phyloP scores from a whole-genome alignment of 2,113 vertebrate species.

The Motacilla tschutschensis region DNA sequence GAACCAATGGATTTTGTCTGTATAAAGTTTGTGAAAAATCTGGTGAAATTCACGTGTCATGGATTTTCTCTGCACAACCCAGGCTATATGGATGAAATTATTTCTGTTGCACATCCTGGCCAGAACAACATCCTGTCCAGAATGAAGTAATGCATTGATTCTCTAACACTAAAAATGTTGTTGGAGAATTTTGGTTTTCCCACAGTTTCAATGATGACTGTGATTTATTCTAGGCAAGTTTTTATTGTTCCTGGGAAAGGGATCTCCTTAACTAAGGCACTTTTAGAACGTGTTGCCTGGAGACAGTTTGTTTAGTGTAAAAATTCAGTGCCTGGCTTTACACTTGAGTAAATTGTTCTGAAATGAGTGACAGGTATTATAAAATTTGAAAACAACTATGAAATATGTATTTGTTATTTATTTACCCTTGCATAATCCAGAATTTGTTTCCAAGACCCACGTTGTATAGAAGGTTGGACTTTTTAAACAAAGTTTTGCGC shows the following conservation, averaged over 20 bases:
- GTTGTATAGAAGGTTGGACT: slow-evolving; percentile 41
- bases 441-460: slow-evolving; percentile 67
- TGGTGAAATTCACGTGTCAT: background rate
- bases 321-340: slow-evolving; percentile 74
- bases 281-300: slow-evolving; percentile 69
- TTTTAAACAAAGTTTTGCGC: slow-evolving; percentile 67
- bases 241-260: slow-evolving; percentile 64
- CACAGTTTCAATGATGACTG: background rate
- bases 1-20: background rate
- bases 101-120: background rate
- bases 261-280: slow-evolving; percentile 72
- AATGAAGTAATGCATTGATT: background rate
- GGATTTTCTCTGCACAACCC: background rate
- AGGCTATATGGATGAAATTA: background rate
- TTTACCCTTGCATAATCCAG: slow-evolving; percentile 88
- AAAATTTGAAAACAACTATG: slow-evolving; percentile 93
- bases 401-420: slow-evolving; percentile 97
- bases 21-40: background rate
- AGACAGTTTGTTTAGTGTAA: slow-evolving; percentile 73
- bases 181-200: background rate
- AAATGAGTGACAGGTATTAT: slow-evolving; percentile 91
- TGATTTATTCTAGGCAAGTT: slow-evolving; percentile 60
- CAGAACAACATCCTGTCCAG: background rate
- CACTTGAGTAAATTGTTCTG: slow-evolving; percentile 78
- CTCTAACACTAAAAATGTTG: background rate